Base-by-base conservation (phyloP, 2,888 invertebrate species). In the Drosophila meridionalis region DNA sequence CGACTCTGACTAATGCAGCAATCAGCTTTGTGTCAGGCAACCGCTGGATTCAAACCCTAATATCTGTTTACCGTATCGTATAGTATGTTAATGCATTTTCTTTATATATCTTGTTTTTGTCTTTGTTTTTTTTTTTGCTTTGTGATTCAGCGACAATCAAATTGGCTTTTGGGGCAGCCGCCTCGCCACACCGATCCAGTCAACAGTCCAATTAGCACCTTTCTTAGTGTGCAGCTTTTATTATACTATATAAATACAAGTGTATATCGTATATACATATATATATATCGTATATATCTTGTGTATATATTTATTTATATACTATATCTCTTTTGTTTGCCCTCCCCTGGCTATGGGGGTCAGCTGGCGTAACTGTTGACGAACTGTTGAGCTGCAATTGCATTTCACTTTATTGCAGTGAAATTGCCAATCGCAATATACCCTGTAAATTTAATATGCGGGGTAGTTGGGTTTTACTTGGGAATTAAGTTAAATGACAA, bases 121-220 rank as follows among this genome's bases (percentile, higher is more conserved):
- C 36, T 26, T 30, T 36, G 42, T 12, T 14, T 5, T 20, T 5
- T 12, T 34, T 48, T 12, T 48, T 34, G 47, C 34, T 42, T 38
- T 52, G 48, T 70, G 72, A 60, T 70, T 70, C 62, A 70, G 61
- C 61, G 20, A 50, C 32, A 47, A 40, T 69, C 45, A 47, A 60
- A 0, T 69, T 57, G 69, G 40, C 50, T 69, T 59, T 69, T 53
- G 34, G 56, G 71, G 11, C 71, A 57, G 63, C 36, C 62, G 34
- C 61, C 55, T 36, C 52, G 9, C 42, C 42, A 3, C 45, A 26
- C 5, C 40, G 30, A 40, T 28, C 53, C 43, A 63, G 66, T 72
- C 62, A 56, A 62, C 70, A 72, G 70, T 48, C 26, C 58, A 71
- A 71, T 71, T 71, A 71, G 52, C 70, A 73, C 56, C 63, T 73